These are phyloP conservation scores for Araneus ventricosus DNA, from an alignment of 1,140 invertebrate genomes.

Conservation along the genomic window DNA sequence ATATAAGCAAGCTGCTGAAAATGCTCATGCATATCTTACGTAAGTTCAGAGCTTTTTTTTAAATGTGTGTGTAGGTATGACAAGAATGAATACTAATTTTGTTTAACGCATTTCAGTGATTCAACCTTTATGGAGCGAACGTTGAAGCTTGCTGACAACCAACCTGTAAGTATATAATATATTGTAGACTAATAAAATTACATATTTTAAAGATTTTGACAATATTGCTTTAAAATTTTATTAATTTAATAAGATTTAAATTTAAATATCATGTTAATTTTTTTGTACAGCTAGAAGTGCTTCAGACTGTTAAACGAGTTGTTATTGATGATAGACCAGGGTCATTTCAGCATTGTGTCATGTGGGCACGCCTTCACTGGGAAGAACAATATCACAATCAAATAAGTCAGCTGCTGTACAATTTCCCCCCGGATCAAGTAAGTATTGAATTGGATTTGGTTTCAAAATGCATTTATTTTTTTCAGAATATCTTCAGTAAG, in stretches of 20 bases:
- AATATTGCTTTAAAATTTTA: slow-evolving; percentile 3
- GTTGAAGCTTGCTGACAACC: slow-evolving; percentile 91
- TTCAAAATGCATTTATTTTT: neutral
- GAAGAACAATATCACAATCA: slow-evolving; percentile 96
- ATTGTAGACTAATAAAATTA: neutral
- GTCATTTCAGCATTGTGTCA: slow-evolving; percentile 91
- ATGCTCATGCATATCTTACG: slow-evolving; percentile 92
- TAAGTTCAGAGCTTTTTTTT: slow-evolving; percentile 34
- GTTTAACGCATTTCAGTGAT: slow-evolving; percentile 74
- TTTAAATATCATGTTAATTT: neutral
- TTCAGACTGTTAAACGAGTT: slow-evolving; percentile 93
- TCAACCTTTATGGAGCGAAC: slow-evolving; percentile 90
- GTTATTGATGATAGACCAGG: slow-evolving; percentile 92
- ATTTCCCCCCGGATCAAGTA: slow-evolving; percentile 97
- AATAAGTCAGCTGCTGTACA: slow-evolving; percentile 97
- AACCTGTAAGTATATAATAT: slow-evolving; percentile 85
- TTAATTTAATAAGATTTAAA: neutral
- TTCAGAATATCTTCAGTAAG: too few relatives aligned
- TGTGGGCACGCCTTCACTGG: slow-evolving; percentile 95
- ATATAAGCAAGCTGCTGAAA: slow-evolving; percentile 94
- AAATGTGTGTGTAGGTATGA: neutral
- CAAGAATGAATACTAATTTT: neutral
- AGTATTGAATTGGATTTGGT: slow-evolving; percentile 82
- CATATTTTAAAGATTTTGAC: too few relatives aligned
- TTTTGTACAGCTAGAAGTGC: slow-evolving; percentile 80